Evolutionary conservation across 2,113 vertebrate genomes (phyloP).

Genomic region (Pluvianellus socialis): DNA sequence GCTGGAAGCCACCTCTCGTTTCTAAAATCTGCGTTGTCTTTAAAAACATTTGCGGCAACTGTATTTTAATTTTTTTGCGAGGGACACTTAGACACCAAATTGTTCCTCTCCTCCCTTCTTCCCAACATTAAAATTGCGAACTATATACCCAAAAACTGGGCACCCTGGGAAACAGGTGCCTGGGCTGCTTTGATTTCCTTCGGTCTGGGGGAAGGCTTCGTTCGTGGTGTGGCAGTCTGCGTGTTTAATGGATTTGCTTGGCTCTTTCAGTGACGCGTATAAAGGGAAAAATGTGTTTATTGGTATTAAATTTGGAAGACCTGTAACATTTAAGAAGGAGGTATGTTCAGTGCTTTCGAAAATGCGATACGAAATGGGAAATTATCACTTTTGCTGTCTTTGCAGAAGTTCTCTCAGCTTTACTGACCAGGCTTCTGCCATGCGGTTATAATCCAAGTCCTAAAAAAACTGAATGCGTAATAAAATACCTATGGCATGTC

Average conservation of each 20-base stretch:
- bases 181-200: not conserved
- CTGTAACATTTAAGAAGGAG: not conserved
- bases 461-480: constrained; percentile 46
- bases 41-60: not conserved
- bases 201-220: not conserved
- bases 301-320: constrained; percentile 4
- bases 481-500: constrained; percentile 31
- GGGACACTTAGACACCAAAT: not conserved
- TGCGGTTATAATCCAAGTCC: not conserved
- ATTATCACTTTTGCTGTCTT: constrained; percentile 6
- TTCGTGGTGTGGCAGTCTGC: accelerated
- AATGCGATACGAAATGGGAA: not conserved
- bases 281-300: constrained; percentile 12
- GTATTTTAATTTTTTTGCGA: not conserved
- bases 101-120: not conserved
- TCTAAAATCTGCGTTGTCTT: not conserved
- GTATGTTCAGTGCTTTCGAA: not conserved
- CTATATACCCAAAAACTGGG: not conserved
- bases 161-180: not conserved
- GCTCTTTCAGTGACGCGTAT: not conserved
- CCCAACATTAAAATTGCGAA: not conserved
- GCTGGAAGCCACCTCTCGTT: not conserved
- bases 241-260: not conserved
- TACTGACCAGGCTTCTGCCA: not conserved
- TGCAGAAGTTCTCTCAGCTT: constrained; percentile 30